Conservation (phyloP, 2,113 vertebrate species). For the Octodon degus region DNA sequence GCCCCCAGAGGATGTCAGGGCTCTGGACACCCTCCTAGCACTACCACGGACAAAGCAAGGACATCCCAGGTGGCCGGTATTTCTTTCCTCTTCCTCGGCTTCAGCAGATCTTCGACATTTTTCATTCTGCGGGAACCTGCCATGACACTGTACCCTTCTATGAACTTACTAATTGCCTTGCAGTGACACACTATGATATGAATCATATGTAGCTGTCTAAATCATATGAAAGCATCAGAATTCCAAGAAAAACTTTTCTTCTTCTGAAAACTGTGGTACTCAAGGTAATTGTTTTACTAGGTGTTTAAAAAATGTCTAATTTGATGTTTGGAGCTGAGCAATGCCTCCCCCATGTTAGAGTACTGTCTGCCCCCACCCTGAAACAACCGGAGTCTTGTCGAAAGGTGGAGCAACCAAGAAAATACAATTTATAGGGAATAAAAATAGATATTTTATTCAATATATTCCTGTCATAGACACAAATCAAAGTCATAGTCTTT, state of each 20-base stretch:
- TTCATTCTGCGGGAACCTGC: neutral
- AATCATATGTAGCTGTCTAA: neutral
- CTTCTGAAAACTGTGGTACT: neutral
- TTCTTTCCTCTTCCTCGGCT: neutral
- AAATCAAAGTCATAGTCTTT: neutral
- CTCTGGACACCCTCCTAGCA: neutral
- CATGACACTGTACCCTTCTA: neutral
- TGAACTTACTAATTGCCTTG: neutral
- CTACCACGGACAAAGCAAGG: neutral
- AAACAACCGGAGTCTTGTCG: neutral
- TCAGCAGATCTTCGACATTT: neutral
- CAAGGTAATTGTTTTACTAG: constrained; percentile 3
- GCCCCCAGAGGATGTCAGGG: neutral
- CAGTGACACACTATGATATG: neutral
- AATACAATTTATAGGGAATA: neutral
- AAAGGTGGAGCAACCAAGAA: neutral
- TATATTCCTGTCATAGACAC: neutral
- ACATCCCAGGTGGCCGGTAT: neutral
- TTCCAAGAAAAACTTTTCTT: neutral
- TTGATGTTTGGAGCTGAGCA: neutral
- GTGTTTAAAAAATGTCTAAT: neutral
- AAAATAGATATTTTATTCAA: neutral
- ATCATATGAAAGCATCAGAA: neutral
- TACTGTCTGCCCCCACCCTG: neutral
- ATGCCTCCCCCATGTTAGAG: neutral